phyloP scores from a whole-genome alignment of 2,888 invertebrate genomes.

The Ormyrus nitidulus region DNA sequence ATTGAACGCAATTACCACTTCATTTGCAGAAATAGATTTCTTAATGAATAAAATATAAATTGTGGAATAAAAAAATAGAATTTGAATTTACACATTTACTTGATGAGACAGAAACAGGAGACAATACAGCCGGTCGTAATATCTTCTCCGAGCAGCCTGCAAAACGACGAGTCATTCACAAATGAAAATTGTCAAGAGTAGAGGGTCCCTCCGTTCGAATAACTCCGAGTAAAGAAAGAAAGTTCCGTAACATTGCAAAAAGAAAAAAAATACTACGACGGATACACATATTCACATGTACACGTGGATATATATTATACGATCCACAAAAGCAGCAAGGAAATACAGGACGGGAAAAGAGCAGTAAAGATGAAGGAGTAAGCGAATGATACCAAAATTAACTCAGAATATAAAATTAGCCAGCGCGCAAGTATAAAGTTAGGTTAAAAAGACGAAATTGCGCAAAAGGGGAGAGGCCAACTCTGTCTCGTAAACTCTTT shows the following conservation, averaged over 20 bases:
- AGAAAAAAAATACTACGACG: neutral
- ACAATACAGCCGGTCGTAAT: slow-evolving; percentile 25
- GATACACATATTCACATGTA: neutral
- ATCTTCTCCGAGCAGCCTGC: neutral
- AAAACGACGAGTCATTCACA: neutral
- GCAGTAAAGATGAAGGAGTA: neutral
- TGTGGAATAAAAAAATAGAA: too few relatives aligned
- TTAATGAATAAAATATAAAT: too few relatives aligned
- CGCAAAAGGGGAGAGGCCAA: slow-evolving; percentile 3
- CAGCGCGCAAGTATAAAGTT: slow-evolving; percentile 13
- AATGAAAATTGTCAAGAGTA: slow-evolving; percentile 20
- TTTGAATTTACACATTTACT: neutral
- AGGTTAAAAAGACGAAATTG: slow-evolving; percentile 29
- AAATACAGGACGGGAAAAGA: neutral
- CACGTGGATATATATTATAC: neutral
- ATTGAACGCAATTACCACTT: too few relatives aligned
- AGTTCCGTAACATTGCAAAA: neutral
- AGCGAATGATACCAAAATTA: slow-evolving; percentile 20
- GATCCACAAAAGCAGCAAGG: neutral
- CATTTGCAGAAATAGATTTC: too few relatives aligned
- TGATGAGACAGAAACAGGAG: slow-evolving; percentile 5
- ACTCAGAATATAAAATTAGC: slow-evolving; percentile 45
- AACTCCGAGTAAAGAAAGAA: neutral
- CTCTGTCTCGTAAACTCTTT: slow-evolving; percentile 41
- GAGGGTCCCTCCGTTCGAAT: neutral